Evolutionary conservation across 2,888 invertebrate genomes (phyloP).

Genomic region (Acronicta psi): DNA sequence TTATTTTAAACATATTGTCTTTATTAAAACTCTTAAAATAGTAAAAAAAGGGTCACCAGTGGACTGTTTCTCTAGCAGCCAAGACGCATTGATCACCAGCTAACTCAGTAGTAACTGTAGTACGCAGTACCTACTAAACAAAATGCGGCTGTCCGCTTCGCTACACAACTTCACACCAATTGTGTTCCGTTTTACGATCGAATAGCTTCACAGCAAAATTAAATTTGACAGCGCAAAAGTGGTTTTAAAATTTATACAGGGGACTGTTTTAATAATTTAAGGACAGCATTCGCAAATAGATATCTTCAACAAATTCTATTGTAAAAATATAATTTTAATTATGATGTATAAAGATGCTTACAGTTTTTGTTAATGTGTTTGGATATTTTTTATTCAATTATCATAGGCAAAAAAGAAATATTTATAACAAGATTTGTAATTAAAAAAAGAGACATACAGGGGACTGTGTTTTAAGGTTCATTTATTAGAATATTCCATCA

Average conservation of each 20-base stretch:
- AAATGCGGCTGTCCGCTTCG: too few relatives aligned
- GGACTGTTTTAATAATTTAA: neutral
- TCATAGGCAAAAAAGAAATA: neutral
- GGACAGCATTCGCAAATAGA: neutral
- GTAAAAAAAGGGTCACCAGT: neutral
- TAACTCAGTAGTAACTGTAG: neutral
- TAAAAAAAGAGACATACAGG: neutral
- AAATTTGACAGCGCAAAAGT: neutral
- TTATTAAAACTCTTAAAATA: constrained; percentile 1
- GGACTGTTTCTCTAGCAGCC: neutral
- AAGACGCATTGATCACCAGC: neutral
- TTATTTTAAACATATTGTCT: neutral
- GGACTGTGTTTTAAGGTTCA: neutral
- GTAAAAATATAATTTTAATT: neutral
- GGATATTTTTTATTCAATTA: constrained; percentile 1
- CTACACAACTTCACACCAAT: neutral
- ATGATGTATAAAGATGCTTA: neutral
- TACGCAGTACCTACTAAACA: neutral
- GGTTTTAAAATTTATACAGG: neutral
- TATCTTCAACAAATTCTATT: neutral
- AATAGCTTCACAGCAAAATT: neutral
- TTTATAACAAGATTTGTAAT: neutral
- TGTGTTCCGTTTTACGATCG: neutral
- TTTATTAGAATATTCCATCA: neutral
- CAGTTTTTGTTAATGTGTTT: neutral